Conservation (phyloP, 2,888 invertebrate genomes). For the Eristalinus sepulchralis region DNA sequence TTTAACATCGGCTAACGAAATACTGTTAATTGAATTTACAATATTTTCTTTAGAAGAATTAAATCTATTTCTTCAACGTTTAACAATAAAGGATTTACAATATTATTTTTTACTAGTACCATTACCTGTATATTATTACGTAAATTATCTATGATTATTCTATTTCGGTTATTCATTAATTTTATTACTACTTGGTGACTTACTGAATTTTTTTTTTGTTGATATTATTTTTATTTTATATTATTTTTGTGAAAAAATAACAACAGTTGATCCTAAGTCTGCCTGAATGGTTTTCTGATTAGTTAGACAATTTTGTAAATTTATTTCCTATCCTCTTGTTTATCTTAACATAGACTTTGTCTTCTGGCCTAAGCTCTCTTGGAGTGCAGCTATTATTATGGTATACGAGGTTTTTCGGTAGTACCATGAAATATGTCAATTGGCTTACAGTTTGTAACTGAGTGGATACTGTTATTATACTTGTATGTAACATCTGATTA, state of each 20-base stretch:
- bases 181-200: not conserved
- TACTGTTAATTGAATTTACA: not conserved
- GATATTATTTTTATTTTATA: too few species aligned
- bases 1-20: not conserved
- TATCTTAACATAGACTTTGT: constrained; percentile 2
- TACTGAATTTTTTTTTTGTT: too few species aligned
- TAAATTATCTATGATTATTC: not conserved
- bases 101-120: not conserved
- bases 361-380: not conserved
- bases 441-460: not conserved
- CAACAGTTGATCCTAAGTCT: not conserved
- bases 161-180: not conserved
- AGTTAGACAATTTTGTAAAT: constrained; percentile 11
- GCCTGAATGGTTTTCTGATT: constrained; percentile 22
- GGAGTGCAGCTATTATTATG: not conserved
- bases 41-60: not conserved
- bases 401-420: too few species aligned
- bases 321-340: constrained; percentile 25
- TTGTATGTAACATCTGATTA: not conserved
- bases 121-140: not conserved
- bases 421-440: too few species aligned
- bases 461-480: constrained; percentile 18
- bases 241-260: too few species aligned
- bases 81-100: not conserved
- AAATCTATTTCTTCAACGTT: not conserved